Evolutionary conservation across 2,888 invertebrate genomes (phyloP), one percentile per base, ranked within the genome.

Genomic region (Synanthedon formicaeformis): DNA sequence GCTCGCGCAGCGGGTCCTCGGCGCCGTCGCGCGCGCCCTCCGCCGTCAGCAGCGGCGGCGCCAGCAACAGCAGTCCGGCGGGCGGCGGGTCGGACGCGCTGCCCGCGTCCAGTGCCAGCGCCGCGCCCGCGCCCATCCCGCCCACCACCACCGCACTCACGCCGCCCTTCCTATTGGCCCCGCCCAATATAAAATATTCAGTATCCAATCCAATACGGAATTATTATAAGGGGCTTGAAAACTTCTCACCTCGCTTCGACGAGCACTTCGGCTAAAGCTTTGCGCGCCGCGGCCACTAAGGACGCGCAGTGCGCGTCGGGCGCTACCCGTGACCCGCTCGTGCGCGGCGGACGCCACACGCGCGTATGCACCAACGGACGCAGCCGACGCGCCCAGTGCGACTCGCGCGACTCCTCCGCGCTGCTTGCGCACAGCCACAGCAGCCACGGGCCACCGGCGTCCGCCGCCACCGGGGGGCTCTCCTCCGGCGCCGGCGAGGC

Each of bases 41-140:
- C 0, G 91, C 89, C 16, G 92, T 91, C 52, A 84, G 82, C 61
- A 91, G 86, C 49, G 93, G 92, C 69, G 93, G 92, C 49, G 92
- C 93, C 55, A 93, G 81, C 68, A 92, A 92, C 57, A 93, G 88
- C 48, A 92, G 88, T 13, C 92, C 92, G 41, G 55, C 56, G 55
- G 60, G 57, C 52, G 48, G 55, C 54, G 60, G 55, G 54, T 65
- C 50, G 53, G 56, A 50, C 55, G 59, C 60, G 51, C 60, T 61
- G 53, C 57, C 58, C 57, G 58, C 61, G 61, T 61, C 63, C 56
- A 55, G 60, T 52, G 58, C 59, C 59, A 69, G 57, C 50, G 66
- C 59, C 27, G 69, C 73, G 55, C 73, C 73, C 58, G 67, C 71
- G 56, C 71, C 72, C 56, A 58, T 66, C 14, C 75, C 76, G 57